Evolutionary conservation across 2,888 invertebrate genomes (phyloP), one percentile per base, ranked within the genome.

Genomic region (Automeris io): DNA sequence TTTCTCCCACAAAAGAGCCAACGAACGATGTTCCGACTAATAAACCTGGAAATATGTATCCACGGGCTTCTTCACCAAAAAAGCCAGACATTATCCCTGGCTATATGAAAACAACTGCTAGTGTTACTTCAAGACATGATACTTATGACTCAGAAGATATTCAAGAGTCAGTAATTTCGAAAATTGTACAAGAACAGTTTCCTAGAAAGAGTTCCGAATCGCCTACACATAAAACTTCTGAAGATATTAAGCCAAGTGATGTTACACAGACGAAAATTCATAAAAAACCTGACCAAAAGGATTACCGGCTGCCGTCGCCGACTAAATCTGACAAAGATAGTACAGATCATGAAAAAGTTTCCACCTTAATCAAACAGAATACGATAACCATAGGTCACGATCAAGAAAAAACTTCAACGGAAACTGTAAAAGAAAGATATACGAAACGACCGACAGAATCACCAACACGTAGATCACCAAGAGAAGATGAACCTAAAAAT

Each of bases 31-130:
- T 45, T 21, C 48, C 49, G 39, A 46, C 40, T 29, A 44, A 40
- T 18, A 37, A 40, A 34, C 29, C 22, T 1, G 42, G 40, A 19
- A 13, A 26, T 26, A 7, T 2, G 7, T 33, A 46, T 12, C 23
- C 22, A 34, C 35, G 39, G 21, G 45, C 44, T 12, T 43, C 38
- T 11, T 44, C 36, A 35, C 35, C 33, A 21, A 33, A 34, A 3
- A 44, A 40, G 5, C 39, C 48, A 18, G 46, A 49, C 16, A 44
- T 40, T 6, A 37, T 24, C 26, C 43, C 54, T 35, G 34, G 33
- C 16, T 43, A 47, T 23, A 46, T 22, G n/a, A 37, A 5, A 23
- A 32, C 23, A 0, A 32, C 18, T 8, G 18, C 22, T 6, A 23
- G 9, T 23, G 18, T 23, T 8, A 22, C 22, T 5, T 16, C 9